phyloP scores from a whole-genome alignment of 2,113 vertebrate species.

The Ceyx cyanopectus region DNA sequence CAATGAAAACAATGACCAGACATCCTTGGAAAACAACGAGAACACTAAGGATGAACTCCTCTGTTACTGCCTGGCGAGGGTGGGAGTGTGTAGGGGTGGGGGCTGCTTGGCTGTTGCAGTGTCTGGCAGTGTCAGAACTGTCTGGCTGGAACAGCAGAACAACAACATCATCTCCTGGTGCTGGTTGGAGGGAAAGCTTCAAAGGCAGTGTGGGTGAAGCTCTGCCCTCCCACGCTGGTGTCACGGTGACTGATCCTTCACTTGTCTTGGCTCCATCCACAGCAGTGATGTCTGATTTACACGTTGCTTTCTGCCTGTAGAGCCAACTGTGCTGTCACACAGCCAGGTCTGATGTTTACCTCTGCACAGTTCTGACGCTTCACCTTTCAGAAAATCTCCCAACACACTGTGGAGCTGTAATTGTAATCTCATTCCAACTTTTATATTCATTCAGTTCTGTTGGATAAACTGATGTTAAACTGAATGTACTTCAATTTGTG shows the following conservation, averaged over 20 bases:
- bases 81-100: accelerated
- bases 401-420: neutral
- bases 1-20: neutral
- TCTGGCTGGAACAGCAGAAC: accelerated
- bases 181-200: neutral
- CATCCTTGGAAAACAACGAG: neutral
- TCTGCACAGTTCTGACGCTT: accelerated
- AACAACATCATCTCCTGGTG: neutral
- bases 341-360: neutral
- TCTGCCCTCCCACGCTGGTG: neutral
- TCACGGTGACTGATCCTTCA: neutral
- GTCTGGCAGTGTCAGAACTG: neutral
- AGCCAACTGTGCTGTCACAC: accelerated
- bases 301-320: neutral
- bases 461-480: neutral
- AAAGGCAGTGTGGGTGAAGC: neutral
- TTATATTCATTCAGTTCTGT: neutral
- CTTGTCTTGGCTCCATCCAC: neutral
- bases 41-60: neutral
- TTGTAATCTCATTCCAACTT: neutral
- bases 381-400: neutral
- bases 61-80: accelerated
- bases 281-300: accelerated
- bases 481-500: neutral
- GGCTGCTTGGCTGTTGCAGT: no score